phyloP scores from a whole-genome alignment of 30 jellyfish, hydroid and myxozoan genomes.

The Hydractinia symbiolongicarpus region DNA sequence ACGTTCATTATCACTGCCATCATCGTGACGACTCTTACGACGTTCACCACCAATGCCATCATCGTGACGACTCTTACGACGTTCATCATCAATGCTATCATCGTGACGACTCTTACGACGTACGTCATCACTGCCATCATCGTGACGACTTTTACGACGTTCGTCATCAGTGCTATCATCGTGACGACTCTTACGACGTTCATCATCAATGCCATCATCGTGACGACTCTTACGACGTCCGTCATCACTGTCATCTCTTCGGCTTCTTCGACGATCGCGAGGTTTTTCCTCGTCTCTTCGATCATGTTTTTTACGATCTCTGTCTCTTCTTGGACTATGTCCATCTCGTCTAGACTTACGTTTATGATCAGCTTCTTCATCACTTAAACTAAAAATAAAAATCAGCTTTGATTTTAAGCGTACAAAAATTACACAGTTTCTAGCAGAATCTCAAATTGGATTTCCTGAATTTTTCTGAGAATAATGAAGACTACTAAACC shows the following conservation, averaged over 20 bases:
- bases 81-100: not conserved
- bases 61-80: no score
- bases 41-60: no score
- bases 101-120: not conserved
- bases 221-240: no score
- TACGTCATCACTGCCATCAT: not conserved
- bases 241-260: not conserved
- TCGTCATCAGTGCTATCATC: not conserved
- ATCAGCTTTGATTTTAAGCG: no score
- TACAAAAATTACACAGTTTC: no score
- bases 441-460: no score
- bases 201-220: no score
- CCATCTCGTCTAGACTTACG: not conserved
- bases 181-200: not conserved
- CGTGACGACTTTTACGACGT: not conserved
- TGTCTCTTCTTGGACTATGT: not conserved
- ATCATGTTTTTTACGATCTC: not conserved
- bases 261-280: not conserved
- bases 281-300: not conserved
- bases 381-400: no score
- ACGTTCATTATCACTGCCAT: not conserved
- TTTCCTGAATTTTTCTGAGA: no score
- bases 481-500: no score
- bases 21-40: not conserved
- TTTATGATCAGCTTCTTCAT: not conserved